Percentiles rank a stretch among this genome's conserved stretches.
phyloP scores from a whole-genome alignment of 2,888 invertebrate species.

The Caenorhabditis japonica region DNA sequence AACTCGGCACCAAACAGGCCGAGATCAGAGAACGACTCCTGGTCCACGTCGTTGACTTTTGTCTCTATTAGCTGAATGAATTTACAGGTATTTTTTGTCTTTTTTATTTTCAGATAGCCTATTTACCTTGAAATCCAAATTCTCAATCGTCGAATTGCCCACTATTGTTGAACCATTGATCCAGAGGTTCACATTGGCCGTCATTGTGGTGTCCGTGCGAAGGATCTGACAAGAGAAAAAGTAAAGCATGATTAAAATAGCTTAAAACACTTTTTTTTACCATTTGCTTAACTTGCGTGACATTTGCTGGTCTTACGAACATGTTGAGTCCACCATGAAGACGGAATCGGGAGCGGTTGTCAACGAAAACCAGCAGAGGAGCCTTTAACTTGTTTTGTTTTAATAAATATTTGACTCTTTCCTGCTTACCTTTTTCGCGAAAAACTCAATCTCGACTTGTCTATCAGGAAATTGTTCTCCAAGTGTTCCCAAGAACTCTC shows the following conservation, averaged over 20 bases:
- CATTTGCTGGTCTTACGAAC: slow-evolving; percentile 69
- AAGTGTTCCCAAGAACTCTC: slow-evolving; percentile 74
- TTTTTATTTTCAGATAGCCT: too few species aligned
- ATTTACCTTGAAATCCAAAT: slow-evolving; percentile 72
- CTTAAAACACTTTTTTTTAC: slow-evolving; percentile 34
- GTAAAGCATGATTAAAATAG: not conserved
- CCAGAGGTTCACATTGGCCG: slow-evolving; percentile 75
- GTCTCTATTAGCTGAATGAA: slow-evolving; percentile 36
- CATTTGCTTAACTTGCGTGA: slow-evolving; percentile 64
- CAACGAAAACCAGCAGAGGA: slow-evolving; percentile 75
- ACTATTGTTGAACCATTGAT: slow-evolving; percentile 68
- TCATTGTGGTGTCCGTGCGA: slow-evolving; percentile 74
- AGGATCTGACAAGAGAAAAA: slow-evolving; percentile 57
- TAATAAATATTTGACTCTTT: slow-evolving; percentile 11
- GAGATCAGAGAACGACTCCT: slow-evolving; percentile 74
- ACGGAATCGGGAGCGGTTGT: slow-evolving; percentile 73
- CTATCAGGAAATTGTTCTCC: slow-evolving; percentile 74
- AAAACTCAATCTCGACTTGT: slow-evolving; percentile 66
- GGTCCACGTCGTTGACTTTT: slow-evolving; percentile 73
- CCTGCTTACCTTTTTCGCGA: slow-evolving; percentile 54
- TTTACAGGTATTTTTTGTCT: too few species aligned
- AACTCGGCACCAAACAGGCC: slow-evolving; percentile 77
- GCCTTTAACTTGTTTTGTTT: slow-evolving; percentile 49
- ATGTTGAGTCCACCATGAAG: slow-evolving; percentile 75
- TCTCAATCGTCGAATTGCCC: slow-evolving; percentile 76